Evolutionary conservation across 1,140 invertebrate species (phyloP), one percentile per base, ranked within the genome.

Genomic region (Contarinia nasturtii): DNA sequence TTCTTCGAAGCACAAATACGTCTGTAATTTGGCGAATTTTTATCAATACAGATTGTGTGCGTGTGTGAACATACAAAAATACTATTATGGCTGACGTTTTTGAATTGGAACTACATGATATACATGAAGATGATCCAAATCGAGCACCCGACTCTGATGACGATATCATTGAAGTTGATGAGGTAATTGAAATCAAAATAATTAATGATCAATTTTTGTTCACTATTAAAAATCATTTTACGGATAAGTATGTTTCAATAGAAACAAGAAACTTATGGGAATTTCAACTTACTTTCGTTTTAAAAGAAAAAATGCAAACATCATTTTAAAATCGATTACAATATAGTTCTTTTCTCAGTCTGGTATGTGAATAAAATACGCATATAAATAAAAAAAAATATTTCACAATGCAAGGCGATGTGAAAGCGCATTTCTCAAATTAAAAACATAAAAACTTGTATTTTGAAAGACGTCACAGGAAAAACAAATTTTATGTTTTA

Each of bases 91-190:
- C 80, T 62, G 79, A 77, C 60, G 74, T 91, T 61, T 92, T 93
- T 67, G 86, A 92, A 69, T 77, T 93, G 60, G 87, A 93, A 67
- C 68, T 91, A 56, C 79, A 82, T 53, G 75, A 79, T 56, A 70
- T 72, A 52, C 82, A 84, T 63, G 70, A 72, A 52, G 73, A 82
- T 53, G 75, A 79, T 56, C 70, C 72, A 52, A 82, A 84, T 62
- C 70, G 72, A 52, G 73, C 18, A 20, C 76, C 75, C 55, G 80
- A 85, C 59, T 83, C 82, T 40, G 82, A 86, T 57, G 84, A 86
- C 58, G 86, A 90, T 65, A 81, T 78, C 56, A 82, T 88, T 60
- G 83, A 87, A 61, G 69, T 80, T 53, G 80, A 81, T 63, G 82
- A 83, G 74, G 81, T 82, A 74, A 73, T 53, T 27, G 10, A 27